Base-by-base conservation (phyloP, 2,888 invertebrate species). In the Calliscelio sp. region DNA sequence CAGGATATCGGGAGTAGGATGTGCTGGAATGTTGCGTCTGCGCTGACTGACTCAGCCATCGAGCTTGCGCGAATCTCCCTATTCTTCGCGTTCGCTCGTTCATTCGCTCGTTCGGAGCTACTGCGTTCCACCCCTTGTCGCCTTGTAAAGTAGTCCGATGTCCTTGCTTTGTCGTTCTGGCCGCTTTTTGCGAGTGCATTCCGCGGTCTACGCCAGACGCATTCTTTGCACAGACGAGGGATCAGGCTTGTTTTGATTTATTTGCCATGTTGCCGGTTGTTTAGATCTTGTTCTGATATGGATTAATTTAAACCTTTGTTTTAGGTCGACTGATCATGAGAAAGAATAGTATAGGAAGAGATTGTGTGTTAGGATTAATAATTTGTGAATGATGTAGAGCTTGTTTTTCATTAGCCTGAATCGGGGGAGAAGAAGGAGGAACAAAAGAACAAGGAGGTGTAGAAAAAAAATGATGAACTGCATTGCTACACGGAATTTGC, bases 71-170 rank as follows among this genome's bases (percentile, higher is more conserved):
- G 78, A 38, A 59, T 73, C 81, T 63, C 83, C 81, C 80, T 49
- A 35, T 61, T 75, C n/a, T 57, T 44, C 18, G 22, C 55, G 51
- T 75, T 59, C 35, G 63, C 25, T 28, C 81, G 70, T 68, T 71
- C 70, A 85, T 81, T 85, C 78, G 81, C 70, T 32, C 59, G 49
- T 44, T 32, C 66, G 20, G 28, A 20, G 41, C 51, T 55, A 65
- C 65, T 80, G 65, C 78, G 85, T 85, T 74, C 81, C 85, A 85
- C 85, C 81, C 85, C 81, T 77, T 38, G 18, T 77, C 38, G 61
- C 51, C 61, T 55, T 51, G 65, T 61, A 74, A 81, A 84, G 74
- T 84, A 68, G 84, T 77, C 46, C 84, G 77, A 65, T 35, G 77
- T 81, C 77, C 78, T 81, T 84, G 71, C 59, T 28, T 70, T n/a